Evolutionary conservation across 2,113 vertebrate species (phyloP).

Genomic region (Lasiurus cinereus): DNA sequence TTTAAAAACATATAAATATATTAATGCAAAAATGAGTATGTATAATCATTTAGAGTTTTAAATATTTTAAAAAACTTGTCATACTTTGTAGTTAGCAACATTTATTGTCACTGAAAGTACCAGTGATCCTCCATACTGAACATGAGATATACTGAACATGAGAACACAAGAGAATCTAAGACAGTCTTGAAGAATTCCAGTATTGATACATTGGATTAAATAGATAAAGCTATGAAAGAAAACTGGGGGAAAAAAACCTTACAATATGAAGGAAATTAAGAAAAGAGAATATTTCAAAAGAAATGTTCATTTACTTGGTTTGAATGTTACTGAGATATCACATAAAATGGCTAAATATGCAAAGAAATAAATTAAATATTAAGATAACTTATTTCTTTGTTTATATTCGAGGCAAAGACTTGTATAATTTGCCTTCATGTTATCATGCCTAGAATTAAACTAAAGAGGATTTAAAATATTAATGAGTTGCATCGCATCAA

Average conservation of each 20-base stretch:
- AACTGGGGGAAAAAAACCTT: not conserved
- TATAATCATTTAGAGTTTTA: not conserved
- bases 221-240: not conserved
- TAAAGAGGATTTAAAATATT: conserved; percentile 71
- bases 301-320: not conserved
- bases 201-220: not conserved
- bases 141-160: not conserved
- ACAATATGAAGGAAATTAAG: not conserved
- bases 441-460: conserved; percentile 69
- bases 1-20: not conserved
- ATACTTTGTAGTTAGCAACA: not conserved
- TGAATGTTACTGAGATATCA: conserved; percentile 24
- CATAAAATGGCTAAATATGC: not conserved
- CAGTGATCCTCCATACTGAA: not conserved
- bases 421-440: conserved; percentile 25
- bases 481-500: conserved; percentile 69
- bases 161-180: not conserved
- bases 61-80: not conserved
- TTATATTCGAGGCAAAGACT: conserved; percentile 40
- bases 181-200: not conserved
- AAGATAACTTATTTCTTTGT: conserved; percentile 52
- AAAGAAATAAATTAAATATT: not conserved
- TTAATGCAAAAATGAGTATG: not conserved
- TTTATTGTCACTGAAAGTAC: not conserved
- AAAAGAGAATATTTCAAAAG: not conserved